Evolutionary conservation across 1,140 invertebrate genomes (phyloP), one percentile per base, ranked within the genome.

Genomic region (Drosophila tsacasi): DNA sequence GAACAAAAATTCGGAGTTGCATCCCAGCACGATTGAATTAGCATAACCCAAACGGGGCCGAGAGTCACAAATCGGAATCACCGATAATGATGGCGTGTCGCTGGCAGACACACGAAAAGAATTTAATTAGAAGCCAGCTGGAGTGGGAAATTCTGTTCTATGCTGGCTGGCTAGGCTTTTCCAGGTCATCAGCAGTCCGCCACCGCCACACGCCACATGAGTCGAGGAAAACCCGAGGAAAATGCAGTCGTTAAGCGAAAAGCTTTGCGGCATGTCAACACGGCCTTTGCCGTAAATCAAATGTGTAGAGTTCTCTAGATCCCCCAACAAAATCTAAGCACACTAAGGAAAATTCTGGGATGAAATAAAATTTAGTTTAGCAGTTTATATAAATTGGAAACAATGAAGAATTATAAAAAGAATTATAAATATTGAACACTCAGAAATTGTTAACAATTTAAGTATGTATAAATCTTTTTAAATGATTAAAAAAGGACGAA

Each of bases 211-310:
- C 67, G 81, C 68, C 75, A 75, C 80, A 83, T 63, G 30, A 35
- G 37, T 25, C 25, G 49, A 40, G 40, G 25, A 57, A 71, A 57
- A 5, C 21, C 19, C 17, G 25, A 42, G 19, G 55, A 79, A 83
- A 76, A 84, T 67, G 74, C 78, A 78, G 61, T 86, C 83, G 68
- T 79, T 83, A 86, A 62, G 77, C 74, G 42, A 74, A 89, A 80
- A 84, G 77, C 77, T 77, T 74, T 78, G 83, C 61, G 81, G 84
- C 83, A 81, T 87, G 83, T 87, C 83, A 87, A 81, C 83, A 80
- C 83, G 77, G 76, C 72, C 84, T 89, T 87, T 75, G 77, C 84
- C 81, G 87, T 87, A 87, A 87, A 87, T 87, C 83, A 87, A 87
- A 87, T 78, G 84, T 75, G 37, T 44, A 58, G 35, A 81, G 50